Conservation (phyloP, 2,797 vertebrate species). For the Odontamblyopus lacepedii region DNA sequence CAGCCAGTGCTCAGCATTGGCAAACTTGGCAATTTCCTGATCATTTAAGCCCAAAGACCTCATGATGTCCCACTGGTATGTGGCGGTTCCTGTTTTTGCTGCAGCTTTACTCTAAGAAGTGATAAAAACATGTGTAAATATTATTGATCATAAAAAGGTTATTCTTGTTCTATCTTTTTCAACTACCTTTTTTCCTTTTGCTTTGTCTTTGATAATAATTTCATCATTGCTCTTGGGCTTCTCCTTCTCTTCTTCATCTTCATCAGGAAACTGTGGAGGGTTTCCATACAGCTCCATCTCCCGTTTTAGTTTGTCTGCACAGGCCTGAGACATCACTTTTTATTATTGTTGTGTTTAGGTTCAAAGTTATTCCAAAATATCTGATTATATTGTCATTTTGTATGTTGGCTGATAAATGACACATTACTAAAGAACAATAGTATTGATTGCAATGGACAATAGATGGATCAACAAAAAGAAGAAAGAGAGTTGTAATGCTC, state of each 20-base stretch:
- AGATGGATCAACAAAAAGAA: neutral
- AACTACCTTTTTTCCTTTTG: constrained; percentile 94
- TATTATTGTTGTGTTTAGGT: neutral
- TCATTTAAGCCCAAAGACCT: constrained; percentile 88
- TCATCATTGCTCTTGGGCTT: constrained; percentile 78
- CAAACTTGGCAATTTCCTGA: constrained; percentile 86
- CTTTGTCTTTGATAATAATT: constrained; percentile 91
- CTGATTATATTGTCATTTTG: no score
- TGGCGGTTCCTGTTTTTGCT: constrained; percentile 87
- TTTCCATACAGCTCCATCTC: constrained; percentile 95
- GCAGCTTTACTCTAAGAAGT: constrained; percentile 89
- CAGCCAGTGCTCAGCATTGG: constrained; percentile 93
- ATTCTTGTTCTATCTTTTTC: neutral
- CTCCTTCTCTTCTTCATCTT: constrained; percentile 86
- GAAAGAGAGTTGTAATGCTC: neutral
- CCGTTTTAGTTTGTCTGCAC: constrained; percentile 97
- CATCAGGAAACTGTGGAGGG: constrained; percentile 94
- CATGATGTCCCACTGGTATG: constrained; percentile 98
- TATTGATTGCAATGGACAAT: neutral
- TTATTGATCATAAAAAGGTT: neutral
- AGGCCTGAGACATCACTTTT: constrained; percentile 80
- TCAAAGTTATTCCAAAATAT: neutral
- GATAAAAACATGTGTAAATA: constrained; percentile 4
- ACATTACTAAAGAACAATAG: neutral
- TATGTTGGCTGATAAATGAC: no score